Evolutionary conservation across 2,113 vertebrate species (phyloP), one percentile per base, ranked within the genome.

Genomic region (Cyprinodon tularosa): DNA sequence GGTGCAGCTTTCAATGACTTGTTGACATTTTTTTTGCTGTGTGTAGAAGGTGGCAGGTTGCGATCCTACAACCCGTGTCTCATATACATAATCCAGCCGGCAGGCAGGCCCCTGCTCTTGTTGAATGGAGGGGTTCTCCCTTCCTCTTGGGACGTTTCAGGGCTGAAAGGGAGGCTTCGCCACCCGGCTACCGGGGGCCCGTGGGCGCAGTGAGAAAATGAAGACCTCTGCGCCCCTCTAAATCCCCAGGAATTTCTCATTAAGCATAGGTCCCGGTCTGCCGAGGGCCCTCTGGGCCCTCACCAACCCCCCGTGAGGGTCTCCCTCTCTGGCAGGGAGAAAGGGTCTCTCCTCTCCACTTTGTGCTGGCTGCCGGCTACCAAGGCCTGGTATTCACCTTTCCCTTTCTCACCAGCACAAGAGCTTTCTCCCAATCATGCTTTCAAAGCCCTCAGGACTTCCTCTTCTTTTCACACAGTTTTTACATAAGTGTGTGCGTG

Each of bases 241-340:
- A 95, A 93, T 92, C 93, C 93, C 92, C 88, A 93, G 93, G 94
- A 95, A 94, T 95, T 93, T 94, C 93, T 94, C 92, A 95, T 95
- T 95, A 94, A 94, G 90, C 86, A 11, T 78, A 90, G 93, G 90
- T 92, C 92, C 87, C n/a, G 74, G 82, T 85, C 87, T 90, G 86
- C 89, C 70, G 83, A 88, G 89, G 90, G 74, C 91, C 91, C 84
- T 84, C 64, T 72, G 86, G 82, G 81, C 67, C 88, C 66, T 83
- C 81, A 77, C 75, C 78, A 81, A 76, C 86, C 81, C 86, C 78
- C 86, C 48, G 29, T 60, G 84, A 88, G 86, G 80, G 85, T 85
- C 86, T 87, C 80, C 81, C 79, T 86, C 76, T 86, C 73, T 87
- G 86, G 78, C 76, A 61, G 44, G 81, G 85, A 93, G 92, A 94